Evolutionary conservation across 2,113 vertebrate genomes (phyloP).

Genomic region (Platysternon megacephalum): DNA sequence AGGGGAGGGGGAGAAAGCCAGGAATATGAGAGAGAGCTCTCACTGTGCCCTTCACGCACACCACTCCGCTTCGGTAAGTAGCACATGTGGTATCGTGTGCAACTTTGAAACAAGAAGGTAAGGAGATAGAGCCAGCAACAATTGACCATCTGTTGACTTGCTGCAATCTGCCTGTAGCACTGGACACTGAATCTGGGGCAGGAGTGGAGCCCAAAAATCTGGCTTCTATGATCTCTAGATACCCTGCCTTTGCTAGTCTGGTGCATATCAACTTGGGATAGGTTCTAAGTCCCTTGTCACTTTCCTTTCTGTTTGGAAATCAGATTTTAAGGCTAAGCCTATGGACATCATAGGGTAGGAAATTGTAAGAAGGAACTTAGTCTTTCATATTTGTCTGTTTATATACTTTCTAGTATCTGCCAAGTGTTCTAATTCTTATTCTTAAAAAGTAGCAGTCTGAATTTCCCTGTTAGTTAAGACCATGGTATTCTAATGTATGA

Average conservation of each 20-base stretch:
- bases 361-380: background rate
- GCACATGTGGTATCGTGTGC: background rate
- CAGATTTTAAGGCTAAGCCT: background rate
- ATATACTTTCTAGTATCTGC: background rate
- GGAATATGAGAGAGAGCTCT: background rate
- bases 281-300: background rate
- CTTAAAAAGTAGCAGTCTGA: background rate
- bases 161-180: background rate
- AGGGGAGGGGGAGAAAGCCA: background rate
- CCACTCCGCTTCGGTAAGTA: background rate
- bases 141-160: background rate
- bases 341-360: background rate
- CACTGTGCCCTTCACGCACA: background rate
- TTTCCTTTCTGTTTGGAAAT: background rate
- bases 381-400: background rate
- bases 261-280: background rate
- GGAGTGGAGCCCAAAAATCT: background rate
- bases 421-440: rapidly evolving
- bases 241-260: background rate
- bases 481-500: background rate
- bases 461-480: background rate
- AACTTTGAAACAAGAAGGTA: background rate
- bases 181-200: background rate
- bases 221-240: background rate
- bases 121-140: background rate